A percentile compares a stretch with the other conserved stretches of the same genome.
Conservation (phyloP, 2,113 vertebrate genomes). For the Mesocricetus auratus region DNA sequence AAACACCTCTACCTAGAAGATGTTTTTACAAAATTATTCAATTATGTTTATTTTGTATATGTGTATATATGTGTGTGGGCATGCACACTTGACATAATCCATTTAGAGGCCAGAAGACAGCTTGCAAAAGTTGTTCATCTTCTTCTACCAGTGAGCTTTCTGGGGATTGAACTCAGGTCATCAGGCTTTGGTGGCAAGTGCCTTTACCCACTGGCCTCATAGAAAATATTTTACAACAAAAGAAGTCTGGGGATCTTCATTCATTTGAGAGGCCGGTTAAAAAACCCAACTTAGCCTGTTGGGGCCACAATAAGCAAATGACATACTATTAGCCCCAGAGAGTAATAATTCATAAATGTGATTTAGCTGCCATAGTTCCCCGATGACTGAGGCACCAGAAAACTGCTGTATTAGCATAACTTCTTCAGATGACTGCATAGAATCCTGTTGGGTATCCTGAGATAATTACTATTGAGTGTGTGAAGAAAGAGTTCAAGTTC, state of each 20-base stretch:
- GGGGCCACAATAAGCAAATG: not conserved
- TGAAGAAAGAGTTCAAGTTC: not conserved
- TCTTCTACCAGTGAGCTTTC: not conserved
- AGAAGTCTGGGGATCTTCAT: not conserved
- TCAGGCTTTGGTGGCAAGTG: not conserved
- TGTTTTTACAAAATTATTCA: not conserved
- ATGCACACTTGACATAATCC: no score
- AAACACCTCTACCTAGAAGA: not conserved
- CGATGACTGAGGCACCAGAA: not conserved
- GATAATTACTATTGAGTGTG: conserved; percentile 14
- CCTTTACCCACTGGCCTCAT: not conserved
- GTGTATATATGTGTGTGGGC: not conserved
- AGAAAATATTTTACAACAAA: not conserved
- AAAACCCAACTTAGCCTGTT: not conserved
- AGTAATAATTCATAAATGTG: not conserved
- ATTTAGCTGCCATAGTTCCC: not conserved
- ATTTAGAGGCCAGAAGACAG: not conserved
- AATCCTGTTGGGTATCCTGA: not conserved
- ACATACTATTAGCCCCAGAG: not conserved
- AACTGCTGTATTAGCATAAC: not conserved
- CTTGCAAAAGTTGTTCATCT: no score
- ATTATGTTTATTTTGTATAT: not conserved
- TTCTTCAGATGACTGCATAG: not conserved
- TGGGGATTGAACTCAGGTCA: not conserved
- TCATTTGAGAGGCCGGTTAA: not conserved